A percentile compares a stretch with the other conserved stretches of the same genome.
phyloP scores from a whole-genome alignment of 2,888 invertebrate genomes.

The Volucella zonaria region DNA sequence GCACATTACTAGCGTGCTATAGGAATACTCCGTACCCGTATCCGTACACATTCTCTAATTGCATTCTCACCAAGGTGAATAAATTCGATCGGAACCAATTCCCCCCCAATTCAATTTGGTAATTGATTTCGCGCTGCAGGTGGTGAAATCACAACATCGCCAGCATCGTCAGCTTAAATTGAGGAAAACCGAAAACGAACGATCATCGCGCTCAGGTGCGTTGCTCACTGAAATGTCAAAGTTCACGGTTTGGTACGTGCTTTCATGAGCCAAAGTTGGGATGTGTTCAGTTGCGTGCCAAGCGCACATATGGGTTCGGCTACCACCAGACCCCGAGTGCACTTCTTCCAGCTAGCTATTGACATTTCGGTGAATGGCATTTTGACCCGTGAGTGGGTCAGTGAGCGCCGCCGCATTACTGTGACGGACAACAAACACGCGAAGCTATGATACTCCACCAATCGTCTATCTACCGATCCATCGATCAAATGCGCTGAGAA shows the following conservation, averaged over 20 bases:
- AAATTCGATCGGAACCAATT: constrained; percentile 72
- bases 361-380: constrained; percentile 63
- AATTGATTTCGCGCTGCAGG: constrained; percentile 72
- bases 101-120: constrained; percentile 70
- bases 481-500: constrained; percentile 27
- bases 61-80: constrained; percentile 68
- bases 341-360: constrained; percentile 50
- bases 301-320: constrained; percentile 17
- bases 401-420: constrained; percentile 40
- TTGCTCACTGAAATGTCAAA: constrained; percentile 64
- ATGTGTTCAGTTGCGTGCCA: constrained; percentile 27
- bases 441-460: constrained; percentile 45
- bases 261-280: constrained; percentile 49
- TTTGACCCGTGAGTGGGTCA: constrained; percentile 69
- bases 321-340: constrained; percentile 25
- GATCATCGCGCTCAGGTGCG: constrained; percentile 57
- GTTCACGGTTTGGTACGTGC: constrained; percentile 67
- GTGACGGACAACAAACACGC: constrained; percentile 53
- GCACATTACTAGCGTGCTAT: not conserved
- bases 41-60: constrained; percentile 62
- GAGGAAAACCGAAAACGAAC: constrained; percentile 40
- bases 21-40: not conserved
- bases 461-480: not conserved
- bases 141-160: constrained; percentile 65
- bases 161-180: constrained; percentile 13